These are phyloP conservation scores for Brienomyrus longianalis DNA, from an alignment of 2,113 vertebrate species.

Conservation along the genomic window DNA sequence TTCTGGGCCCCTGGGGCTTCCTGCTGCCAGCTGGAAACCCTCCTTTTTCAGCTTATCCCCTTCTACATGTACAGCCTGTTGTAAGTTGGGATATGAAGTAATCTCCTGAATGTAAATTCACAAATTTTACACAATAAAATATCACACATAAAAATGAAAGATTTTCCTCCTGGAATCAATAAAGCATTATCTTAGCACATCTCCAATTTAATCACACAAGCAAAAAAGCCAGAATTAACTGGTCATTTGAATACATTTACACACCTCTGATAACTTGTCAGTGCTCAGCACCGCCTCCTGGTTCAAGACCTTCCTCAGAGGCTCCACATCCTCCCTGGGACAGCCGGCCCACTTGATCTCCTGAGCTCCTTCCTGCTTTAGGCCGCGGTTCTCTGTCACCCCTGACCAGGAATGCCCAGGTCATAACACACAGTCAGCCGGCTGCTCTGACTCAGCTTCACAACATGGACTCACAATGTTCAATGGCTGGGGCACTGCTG, in stretches of 20 bases:
- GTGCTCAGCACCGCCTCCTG: slow-evolving; percentile 44
- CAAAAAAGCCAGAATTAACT: neutral
- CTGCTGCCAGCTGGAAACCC: slow-evolving; percentile 31
- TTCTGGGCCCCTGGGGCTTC: slow-evolving; percentile 33
- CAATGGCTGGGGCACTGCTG: neutral
- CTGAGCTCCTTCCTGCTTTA: slow-evolving; percentile 39
- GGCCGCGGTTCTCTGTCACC: slow-evolving; percentile 14
- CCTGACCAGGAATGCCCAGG: slow-evolving; percentile 28
- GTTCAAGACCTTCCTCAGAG: slow-evolving; percentile 54
- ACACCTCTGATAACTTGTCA: slow-evolving; percentile 40
- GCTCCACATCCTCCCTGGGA: slow-evolving; percentile 58
- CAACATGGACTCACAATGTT: neutral
- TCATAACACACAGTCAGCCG: neutral
- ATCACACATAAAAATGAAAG: neutral
- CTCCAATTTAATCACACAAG: neutral
- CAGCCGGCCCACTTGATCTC: slow-evolving; percentile 47
- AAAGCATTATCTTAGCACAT: neutral
- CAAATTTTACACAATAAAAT: neutral
- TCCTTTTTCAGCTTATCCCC: slow-evolving; percentile 53
- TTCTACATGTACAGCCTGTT: slow-evolving; percentile 34
- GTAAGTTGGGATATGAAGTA: neutral
- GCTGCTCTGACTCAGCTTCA: neutral
- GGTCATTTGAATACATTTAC: slow-evolving; percentile 33
- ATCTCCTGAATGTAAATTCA: neutral
- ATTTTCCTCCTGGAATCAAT: neutral